These are phyloP conservation scores for Alosa sapidissima DNA, from an alignment of 2,797 vertebrate species.

Conservation along the genomic window DNA sequence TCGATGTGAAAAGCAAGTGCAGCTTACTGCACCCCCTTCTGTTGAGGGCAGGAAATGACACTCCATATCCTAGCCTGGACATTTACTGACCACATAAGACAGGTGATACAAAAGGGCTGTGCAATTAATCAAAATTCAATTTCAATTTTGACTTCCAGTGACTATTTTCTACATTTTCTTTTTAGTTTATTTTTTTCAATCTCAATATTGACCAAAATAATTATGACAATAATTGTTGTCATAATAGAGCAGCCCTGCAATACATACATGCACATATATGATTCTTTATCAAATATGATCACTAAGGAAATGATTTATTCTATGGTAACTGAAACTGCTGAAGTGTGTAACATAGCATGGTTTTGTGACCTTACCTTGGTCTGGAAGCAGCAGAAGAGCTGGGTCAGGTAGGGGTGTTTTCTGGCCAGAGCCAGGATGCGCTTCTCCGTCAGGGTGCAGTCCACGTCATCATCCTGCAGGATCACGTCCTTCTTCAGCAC, in stretches of 20 bases:
- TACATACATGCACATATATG: too few relatives aligned
- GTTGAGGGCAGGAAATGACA: neutral
- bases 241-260: too few relatives aligned
- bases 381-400: constrained; percentile 98
- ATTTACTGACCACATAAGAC: neutral
- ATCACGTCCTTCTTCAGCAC: constrained; percentile 97
- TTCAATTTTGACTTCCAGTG: too few relatives aligned
- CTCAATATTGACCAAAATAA: too few relatives aligned
- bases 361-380: constrained; percentile 77
- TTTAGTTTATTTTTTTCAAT: too few relatives aligned
- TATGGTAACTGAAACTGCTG: neutral
- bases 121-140: too few relatives aligned
- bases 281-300: too few relatives aligned
- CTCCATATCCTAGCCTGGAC: neutral
- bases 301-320: too few relatives aligned
- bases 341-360: neutral
- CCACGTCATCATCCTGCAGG: constrained; percentile 94
- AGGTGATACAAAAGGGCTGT: too few relatives aligned
- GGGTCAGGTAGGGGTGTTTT: constrained; percentile 92
- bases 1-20: neutral
- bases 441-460: constrained; percentile 97
- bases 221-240: too few relatives aligned
- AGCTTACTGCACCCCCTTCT: constrained; percentile 33
- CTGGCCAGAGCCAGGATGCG: constrained; percentile 91
- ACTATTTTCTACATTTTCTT: too few relatives aligned